Percentiles rank a stretch among this genome's conserved stretches.
Evolutionary conservation across 2,113 vertebrate genomes (phyloP).

Genomic region (Toxostoma redivivum): DNA sequence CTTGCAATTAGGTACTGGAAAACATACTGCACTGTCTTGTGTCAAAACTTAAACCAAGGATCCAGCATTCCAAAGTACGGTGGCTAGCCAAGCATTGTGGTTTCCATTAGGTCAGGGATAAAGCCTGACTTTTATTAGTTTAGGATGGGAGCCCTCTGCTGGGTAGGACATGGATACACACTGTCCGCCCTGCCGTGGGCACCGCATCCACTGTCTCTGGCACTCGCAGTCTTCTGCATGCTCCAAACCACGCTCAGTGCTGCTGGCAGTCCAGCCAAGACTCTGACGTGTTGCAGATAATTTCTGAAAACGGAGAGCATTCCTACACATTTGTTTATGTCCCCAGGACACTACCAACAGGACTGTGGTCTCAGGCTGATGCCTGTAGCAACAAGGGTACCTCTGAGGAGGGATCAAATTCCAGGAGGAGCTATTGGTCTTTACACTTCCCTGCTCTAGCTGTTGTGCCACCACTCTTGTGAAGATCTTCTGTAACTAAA

Average conservation of each 20-base stretch:
- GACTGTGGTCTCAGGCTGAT: neutral
- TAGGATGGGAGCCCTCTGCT: conserved; percentile 69
- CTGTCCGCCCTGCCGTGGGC: fast-evolving
- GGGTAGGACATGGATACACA: neutral
- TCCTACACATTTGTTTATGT: neutral
- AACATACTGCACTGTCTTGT: neutral
- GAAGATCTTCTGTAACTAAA: neutral
- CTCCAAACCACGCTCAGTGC: fast-evolving
- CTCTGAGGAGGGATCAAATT: neutral
- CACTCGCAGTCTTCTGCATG: neutral
- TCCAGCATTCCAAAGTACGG: neutral
- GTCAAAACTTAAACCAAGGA: neutral
- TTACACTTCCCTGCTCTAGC: neutral
- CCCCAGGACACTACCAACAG: neutral
- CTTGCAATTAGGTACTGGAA: neutral
- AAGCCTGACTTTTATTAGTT: conserved; percentile 20
- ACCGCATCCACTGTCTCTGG: fast-evolving
- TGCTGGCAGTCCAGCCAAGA: neutral
- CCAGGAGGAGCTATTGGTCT: neutral
- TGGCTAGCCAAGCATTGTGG: neutral
- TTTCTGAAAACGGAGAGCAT: neutral
- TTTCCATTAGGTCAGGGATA: neutral
- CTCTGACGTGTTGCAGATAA: fast-evolving
- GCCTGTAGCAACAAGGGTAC: neutral
- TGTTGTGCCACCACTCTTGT: fast-evolving